Percentiles rank a stretch among this genome's conserved stretches.
phyloP scores from a whole-genome alignment of 2,797 vertebrate genomes.

The Tauraco hartlaubi region DNA sequence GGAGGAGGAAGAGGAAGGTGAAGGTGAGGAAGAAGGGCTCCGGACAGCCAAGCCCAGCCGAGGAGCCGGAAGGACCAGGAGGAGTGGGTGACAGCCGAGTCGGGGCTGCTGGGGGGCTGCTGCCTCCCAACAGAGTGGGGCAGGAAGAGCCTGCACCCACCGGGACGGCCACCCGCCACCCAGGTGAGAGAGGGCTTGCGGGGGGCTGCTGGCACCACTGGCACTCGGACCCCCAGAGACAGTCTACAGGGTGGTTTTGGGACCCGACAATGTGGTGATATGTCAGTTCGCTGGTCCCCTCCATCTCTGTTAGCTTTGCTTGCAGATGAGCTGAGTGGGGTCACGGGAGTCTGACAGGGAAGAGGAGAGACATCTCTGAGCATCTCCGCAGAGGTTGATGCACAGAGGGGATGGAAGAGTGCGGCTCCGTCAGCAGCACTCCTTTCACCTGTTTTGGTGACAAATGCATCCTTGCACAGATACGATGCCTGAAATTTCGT shows the following conservation, averaged over 20 bases:
- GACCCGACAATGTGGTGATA: fast-evolving
- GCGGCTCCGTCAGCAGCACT: background rate
- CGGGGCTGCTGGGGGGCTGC: background rate
- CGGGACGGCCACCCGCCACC: fast-evolving
- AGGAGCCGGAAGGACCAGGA: background rate
- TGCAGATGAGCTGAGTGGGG: background rate
- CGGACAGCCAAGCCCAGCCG: background rate
- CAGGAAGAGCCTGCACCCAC: background rate
- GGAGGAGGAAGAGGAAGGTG: conserved; percentile 37
- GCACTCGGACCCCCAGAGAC: background rate
- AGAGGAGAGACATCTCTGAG: background rate
- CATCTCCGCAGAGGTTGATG: fast-evolving
- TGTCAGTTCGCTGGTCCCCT: fast-evolving
- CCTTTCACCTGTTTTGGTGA: background rate
- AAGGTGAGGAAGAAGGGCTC: conserved; percentile 21
- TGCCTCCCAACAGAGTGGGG: background rate
- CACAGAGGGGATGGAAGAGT: fast-evolving
- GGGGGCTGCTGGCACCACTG: background rate
- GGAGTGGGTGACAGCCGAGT: background rate
- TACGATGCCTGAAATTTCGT: background rate
- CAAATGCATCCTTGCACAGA: background rate
- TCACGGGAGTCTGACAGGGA: fast-evolving
- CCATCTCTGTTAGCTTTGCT: background rate
- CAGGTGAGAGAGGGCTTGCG: background rate
- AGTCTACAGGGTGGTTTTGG: fast-evolving